Evolutionary conservation across 2,888 invertebrate genomes (phyloP).

Genomic region (Acheta domesticus): DNA sequence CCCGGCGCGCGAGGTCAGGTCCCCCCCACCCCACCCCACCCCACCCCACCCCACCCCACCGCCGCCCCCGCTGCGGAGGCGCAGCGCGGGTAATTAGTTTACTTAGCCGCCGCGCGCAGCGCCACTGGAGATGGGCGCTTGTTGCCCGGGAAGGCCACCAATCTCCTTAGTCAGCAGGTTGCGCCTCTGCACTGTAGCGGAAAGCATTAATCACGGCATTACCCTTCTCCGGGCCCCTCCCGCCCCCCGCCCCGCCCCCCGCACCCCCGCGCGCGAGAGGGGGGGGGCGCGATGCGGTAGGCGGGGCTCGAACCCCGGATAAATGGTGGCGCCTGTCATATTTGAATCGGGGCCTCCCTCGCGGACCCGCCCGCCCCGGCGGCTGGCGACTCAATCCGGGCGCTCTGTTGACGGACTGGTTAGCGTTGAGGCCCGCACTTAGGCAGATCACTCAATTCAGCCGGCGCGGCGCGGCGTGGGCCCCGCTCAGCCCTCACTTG

Average conservation of each 20-base stretch:
- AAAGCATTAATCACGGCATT: conserved; percentile 18
- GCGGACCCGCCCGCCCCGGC: too few species aligned
- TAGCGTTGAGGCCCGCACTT: too few species aligned
- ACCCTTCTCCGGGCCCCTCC: background rate
- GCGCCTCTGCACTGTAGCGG: conserved; percentile 7
- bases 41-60: background rate
- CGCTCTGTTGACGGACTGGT: too few species aligned
- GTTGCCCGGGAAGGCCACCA: conserved; percentile 4
- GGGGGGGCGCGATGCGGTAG: background rate
- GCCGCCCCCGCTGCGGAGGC: background rate
- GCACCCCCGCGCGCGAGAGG: background rate
- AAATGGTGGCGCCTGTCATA: too few species aligned
- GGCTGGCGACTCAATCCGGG: too few species aligned
- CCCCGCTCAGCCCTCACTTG: background rate
- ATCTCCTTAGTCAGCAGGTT: conserved; percentile 18
- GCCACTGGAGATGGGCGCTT: background rate
- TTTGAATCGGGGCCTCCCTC: too few species aligned
- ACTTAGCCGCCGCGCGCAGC: conserved; percentile 18
- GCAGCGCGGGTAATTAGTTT: conserved; percentile 18
- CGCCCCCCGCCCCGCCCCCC: background rate
- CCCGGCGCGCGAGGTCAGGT: background rate
- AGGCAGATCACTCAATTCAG: too few species aligned
- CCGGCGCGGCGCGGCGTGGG: background rate
- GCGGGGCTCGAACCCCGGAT: too few species aligned
- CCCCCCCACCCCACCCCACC: background rate